These are phyloP conservation scores for Drosophila heteroneura DNA, from an alignment of 2,888 invertebrate genomes.

Conservation along the genomic window DNA sequence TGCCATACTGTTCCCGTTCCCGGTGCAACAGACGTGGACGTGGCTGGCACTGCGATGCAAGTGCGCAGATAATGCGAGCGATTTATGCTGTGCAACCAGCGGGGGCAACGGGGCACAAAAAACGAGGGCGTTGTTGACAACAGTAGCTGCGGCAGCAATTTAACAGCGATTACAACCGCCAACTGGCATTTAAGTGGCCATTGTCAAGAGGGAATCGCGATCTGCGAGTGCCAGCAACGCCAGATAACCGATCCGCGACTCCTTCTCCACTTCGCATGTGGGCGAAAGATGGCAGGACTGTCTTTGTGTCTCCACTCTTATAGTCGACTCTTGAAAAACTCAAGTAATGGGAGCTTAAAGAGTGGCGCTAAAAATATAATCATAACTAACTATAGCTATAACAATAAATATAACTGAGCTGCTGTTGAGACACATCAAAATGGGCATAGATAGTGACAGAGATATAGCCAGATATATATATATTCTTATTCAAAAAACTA, in stretches of 20 bases:
- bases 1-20: conserved; percentile 36
- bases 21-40: background rate
- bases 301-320: background rate
- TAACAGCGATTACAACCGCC: conserved; percentile 79
- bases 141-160: conserved; percentile 71
- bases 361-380: conserved; percentile 41
- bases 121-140: conserved; percentile 45
- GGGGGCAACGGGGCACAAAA: background rate
- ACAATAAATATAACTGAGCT: background rate
- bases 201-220: conserved; percentile 66
- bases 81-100: conserved; percentile 73
- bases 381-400: background rate
- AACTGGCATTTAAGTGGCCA: conserved; percentile 81
- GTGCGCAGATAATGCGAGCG: conserved; percentile 71
- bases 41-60: conserved; percentile 62
- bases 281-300: conserved; percentile 53
- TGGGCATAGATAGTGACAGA: background rate
- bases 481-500: background rate
- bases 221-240: conserved; percentile 46
- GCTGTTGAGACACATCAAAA: too few relatives aligned
- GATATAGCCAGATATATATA: background rate
- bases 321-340: background rate
- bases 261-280: conserved; percentile 56
- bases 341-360: conserved; percentile 1
- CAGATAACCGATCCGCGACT: conserved; percentile 56